Conservation (phyloP, 2,888 invertebrate species). For the Dysmachus trigonus region DNA sequence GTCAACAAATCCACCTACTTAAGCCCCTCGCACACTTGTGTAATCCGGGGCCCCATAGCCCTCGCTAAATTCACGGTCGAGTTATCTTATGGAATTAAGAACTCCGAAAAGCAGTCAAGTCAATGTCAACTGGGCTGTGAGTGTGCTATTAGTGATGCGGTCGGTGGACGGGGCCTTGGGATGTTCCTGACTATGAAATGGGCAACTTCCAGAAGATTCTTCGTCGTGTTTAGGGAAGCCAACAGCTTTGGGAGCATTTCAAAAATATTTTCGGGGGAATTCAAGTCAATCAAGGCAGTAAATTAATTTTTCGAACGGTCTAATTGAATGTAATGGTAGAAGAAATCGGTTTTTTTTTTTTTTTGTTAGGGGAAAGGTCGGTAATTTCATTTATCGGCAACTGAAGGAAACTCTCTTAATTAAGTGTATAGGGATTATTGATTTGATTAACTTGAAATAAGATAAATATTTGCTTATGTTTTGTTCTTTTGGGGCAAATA, state of each 20-base stretch:
- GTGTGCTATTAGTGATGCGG: neutral
- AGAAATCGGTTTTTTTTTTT: neutral
- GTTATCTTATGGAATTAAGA: neutral
- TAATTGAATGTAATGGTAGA: neutral
- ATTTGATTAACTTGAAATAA: neutral
- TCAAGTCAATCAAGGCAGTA: neutral
- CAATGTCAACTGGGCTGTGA: neutral
- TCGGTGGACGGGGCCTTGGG: neutral
- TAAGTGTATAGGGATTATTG: neutral
- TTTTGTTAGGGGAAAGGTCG: neutral
- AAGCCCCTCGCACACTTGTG: neutral
- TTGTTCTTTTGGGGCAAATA: neutral
- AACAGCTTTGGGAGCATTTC: neutral
- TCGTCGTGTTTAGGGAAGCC: neutral
- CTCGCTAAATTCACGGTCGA: neutral
- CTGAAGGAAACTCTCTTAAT: neutral
- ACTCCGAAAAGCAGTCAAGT: neutral
- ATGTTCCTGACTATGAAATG: neutral
- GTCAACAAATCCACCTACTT: neutral
- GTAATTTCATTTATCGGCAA: neutral
- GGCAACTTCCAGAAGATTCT: neutral
- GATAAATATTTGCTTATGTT: neutral
- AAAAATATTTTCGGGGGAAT: neutral
- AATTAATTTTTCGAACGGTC: neutral
- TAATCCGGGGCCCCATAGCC: neutral